Conservation (phyloP, 2,888 invertebrate species). For the Calephelis perditalis region DNA sequence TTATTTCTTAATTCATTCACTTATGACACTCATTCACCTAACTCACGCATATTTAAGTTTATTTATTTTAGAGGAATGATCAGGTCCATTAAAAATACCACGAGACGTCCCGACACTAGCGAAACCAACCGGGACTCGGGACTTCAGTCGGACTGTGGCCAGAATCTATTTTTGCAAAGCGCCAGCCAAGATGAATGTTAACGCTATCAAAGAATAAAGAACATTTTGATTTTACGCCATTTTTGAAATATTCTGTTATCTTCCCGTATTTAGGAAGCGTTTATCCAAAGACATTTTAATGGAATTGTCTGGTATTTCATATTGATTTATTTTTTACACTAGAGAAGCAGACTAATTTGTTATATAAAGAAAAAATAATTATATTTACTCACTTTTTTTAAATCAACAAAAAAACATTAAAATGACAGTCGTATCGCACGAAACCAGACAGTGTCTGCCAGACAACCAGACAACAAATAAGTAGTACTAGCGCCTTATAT, state of each 20-base stretch:
- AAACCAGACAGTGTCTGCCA: too few relatives aligned
- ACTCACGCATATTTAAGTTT: conserved; percentile 12
- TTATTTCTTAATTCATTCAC: conserved; percentile 38
- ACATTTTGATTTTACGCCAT: background rate
- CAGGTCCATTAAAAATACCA: conserved; percentile 21
- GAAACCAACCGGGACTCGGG: conserved; percentile 57
- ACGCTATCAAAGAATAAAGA: conserved; percentile 54
- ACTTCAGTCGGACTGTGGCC: conserved; percentile 66
- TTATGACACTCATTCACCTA: conserved; percentile 25
- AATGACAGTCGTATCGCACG: too few relatives aligned
- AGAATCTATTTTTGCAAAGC: conserved; percentile 77
- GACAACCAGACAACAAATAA: too few relatives aligned
- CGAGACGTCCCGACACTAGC: conserved; percentile 64
- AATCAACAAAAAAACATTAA: too few relatives aligned
- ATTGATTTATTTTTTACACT: too few relatives aligned
- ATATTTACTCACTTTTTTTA: too few relatives aligned
- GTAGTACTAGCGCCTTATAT: too few relatives aligned
- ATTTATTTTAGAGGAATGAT: conserved; percentile 2
- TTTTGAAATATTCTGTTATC: background rate
- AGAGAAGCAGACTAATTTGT: too few relatives aligned
- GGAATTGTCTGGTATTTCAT: too few relatives aligned
- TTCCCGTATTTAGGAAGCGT: too few relatives aligned
- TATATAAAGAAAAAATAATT: too few relatives aligned
- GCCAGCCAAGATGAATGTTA: conserved; percentile 63
- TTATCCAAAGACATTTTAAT: too few relatives aligned